Percentiles rank a stretch among this genome's conserved stretches.
phyloP scores from a whole-genome alignment of 23 tunicate species.

The Ascidia mentula region DNA sequence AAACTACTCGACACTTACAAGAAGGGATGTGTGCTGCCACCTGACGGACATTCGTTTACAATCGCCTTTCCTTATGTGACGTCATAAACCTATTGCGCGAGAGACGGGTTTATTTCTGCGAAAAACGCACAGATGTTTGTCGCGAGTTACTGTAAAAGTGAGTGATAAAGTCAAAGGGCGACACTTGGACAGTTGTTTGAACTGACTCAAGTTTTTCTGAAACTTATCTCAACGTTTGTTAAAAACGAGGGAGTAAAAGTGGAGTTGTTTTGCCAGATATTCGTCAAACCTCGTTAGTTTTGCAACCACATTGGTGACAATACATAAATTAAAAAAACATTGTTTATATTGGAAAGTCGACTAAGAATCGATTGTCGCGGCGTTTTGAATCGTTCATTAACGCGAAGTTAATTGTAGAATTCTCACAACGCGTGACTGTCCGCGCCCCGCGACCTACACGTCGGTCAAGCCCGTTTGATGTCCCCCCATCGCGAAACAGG shows the following conservation, averaged over 20 bases:
- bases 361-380: neutral
- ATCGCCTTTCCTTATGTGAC: neutral
- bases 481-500: neutral
- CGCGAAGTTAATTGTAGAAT: slow-evolving; percentile 3
- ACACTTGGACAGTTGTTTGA: too few species aligned
- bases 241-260: too few species aligned
- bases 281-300: too few species aligned
- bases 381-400: neutral
- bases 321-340: too few species aligned
- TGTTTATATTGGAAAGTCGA: too few species aligned
- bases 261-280: too few species aligned
- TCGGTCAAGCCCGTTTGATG: slow-evolving; percentile 7
- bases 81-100: neutral
- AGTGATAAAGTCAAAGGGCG: too few species aligned
- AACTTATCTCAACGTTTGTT: too few species aligned
- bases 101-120: neutral
- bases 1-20: neutral
- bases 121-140: neutral
- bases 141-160: too few species aligned
- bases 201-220: too few species aligned
- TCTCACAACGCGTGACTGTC: neutral
- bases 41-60: neutral
- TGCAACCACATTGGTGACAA: too few species aligned
- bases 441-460: neutral
- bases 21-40: neutral